Base-by-base conservation (phyloP, 2,797 vertebrate genomes). In the Liparis tanakae region DNA sequence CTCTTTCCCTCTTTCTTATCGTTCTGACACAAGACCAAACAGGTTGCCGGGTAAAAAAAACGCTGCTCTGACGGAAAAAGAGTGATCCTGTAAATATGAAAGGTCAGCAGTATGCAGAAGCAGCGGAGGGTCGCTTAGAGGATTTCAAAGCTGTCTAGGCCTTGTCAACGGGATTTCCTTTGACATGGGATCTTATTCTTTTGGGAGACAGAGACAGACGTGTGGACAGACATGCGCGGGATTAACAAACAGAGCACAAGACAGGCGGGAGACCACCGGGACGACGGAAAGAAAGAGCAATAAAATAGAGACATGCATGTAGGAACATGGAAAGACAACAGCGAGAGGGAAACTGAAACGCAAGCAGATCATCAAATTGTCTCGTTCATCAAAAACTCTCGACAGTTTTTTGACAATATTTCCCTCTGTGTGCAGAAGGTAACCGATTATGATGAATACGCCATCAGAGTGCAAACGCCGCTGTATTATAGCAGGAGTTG, bases 1-100 rank as follows among this genome's bases (percentile, higher is more conserved):
- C 69, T 65, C 55, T n/a, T 67, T 57, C n/a, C 0, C 7, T 54
- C 22, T 30, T 34, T 69, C 10, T 82, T 60, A 30, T 81, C 41
- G 74, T 61, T 68, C 33, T 69, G 70, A 74, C 46, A 68, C 30
- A 36, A 36, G 3, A 51, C 46, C 60, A 79, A 84, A 86, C 39
- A 72, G 66, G 43, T 78, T 55, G 44, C 41, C 25, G 51, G 41
- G 22, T 61, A 39, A 81, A 84, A 81, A 84, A 80, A 60, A 72
- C 25, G 85, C 85, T 81, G 78, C 2, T 67, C 14, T 36, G 71
- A 84, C 79, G 85, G 70, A 86, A 84, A 67, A 80, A 72, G 25
- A 30, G n/a, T 76, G 84, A 81, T 79, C 18, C 78, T 18, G 69
- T 58, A 6, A 56, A 83, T 82, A 78, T 80, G 74, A 86, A 78